Percentiles rank a stretch among this genome's conserved stretches.
These are phyloP conservation scores for Epistrophella euchroma DNA, from an alignment of 2,888 invertebrate genomes.

Conservation along the genomic window DNA sequence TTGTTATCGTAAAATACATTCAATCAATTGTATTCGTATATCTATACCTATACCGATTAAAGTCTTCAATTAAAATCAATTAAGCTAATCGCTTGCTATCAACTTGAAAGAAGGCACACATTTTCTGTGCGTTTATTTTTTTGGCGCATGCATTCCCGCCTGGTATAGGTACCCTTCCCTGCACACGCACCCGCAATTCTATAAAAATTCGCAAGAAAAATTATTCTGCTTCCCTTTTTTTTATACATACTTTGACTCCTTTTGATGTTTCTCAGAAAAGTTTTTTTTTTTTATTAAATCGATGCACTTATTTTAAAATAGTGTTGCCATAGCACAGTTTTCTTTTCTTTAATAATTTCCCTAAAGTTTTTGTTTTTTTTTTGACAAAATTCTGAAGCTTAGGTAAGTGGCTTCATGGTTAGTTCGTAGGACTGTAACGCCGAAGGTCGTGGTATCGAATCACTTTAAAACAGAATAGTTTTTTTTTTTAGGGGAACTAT, in stretches of 20 bases:
- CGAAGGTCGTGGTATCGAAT: no score
- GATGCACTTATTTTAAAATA: slow-evolving; percentile 9
- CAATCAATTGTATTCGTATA: slow-evolving; percentile 70
- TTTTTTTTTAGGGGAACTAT: no score
- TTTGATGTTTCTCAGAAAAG: slow-evolving; percentile 71
- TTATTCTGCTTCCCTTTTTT: slow-evolving; percentile 11
- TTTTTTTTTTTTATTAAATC: slow-evolving; percentile 31
- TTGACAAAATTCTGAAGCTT: no score
- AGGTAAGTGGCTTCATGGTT: no score
- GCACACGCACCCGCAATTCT: neutral
- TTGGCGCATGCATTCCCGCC: slow-evolving; percentile 52
- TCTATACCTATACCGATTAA: slow-evolving; percentile 57
- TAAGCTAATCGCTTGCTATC: slow-evolving; percentile 82
- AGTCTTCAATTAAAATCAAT: slow-evolving; percentile 82
- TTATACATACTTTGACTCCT: neutral
- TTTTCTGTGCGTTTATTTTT: slow-evolving; percentile 52
- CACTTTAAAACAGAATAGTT: no score
- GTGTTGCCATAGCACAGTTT: slow-evolving; percentile 36
- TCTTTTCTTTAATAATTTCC: neutral
- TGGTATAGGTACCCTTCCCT: neutral
- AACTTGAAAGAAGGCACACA: slow-evolving; percentile 56
- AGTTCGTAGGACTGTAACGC: no score
- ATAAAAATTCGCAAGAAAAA: slow-evolving; percentile 4
- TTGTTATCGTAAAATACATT: slow-evolving; percentile 36
- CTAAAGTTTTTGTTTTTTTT: no score